Percentiles rank a stretch among this genome's conserved stretches.
Conservation (phyloP, 2,797 vertebrate genomes). For the Acanthornis magna region DNA sequence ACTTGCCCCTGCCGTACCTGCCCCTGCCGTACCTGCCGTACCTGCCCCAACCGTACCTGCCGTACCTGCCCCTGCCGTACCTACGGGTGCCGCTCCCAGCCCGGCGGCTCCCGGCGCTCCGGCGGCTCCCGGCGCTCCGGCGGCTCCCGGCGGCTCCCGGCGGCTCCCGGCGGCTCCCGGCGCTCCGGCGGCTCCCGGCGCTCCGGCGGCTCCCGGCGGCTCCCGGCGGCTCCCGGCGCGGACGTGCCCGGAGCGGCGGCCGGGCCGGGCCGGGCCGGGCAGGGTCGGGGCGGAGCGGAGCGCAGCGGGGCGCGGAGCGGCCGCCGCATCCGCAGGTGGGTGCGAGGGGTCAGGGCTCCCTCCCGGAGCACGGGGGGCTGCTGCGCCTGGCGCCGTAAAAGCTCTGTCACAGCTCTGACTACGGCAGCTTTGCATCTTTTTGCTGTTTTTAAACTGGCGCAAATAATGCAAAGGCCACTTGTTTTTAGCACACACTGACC, state of each 20-base stretch:
- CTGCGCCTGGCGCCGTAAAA: rapidly evolving
- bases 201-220: background rate
- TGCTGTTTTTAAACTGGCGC: background rate
- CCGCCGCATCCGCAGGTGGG: background rate
- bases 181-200: too few species aligned
- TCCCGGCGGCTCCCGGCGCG: background rate
- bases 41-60: background rate
- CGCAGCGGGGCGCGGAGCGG: background rate
- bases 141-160: background rate
- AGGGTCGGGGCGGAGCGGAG: background rate
- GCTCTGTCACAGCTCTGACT: background rate
- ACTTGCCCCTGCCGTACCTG: too few species aligned
- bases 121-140: too few species aligned
- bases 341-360: background rate
- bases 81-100: background rate
- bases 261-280: background rate
- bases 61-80: background rate
- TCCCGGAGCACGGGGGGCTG: rapidly evolving
- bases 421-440: background rate
- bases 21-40: too few species aligned
- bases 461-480: background rate
- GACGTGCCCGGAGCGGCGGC: background rate
- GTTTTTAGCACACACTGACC: background rate
- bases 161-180: background rate
- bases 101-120: too few species aligned